phyloP scores from a whole-genome alignment of 1,140 invertebrate genomes.

The Aphelinus atriplicis region DNA sequence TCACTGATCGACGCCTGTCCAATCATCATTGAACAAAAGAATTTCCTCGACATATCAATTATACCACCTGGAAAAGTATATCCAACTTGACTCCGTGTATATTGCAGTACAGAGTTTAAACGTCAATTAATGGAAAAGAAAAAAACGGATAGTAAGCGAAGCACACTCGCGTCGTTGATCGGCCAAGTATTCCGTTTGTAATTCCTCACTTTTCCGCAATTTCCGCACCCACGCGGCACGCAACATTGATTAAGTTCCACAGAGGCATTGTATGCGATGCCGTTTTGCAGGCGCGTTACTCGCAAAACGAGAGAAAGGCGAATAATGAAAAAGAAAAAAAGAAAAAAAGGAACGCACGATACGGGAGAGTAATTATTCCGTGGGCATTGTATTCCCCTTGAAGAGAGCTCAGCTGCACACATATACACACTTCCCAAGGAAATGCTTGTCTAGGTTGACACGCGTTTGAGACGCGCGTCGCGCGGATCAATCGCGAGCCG shows the following conservation, averaged over 20 bases:
- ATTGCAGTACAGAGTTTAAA: too few species aligned
- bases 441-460: neutral
- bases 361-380: conserved; percentile 17
- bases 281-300: neutral
- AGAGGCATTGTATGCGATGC: conserved; percentile 6
- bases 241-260: conserved; percentile 30
- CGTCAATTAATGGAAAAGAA: too few species aligned
- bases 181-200: conserved; percentile 1
- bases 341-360: conserved; percentile 18
- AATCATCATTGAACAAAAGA: too few species aligned
- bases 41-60: too few species aligned
- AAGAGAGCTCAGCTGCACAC: neutral
- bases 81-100: too few species aligned
- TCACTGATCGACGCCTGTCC: too few species aligned
- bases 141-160: too few species aligned
- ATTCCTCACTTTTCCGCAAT: neutral
- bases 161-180: neutral
- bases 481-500: conserved; percentile 3
- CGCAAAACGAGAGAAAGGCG: conserved; percentile 15
- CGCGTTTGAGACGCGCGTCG: conserved; percentile 2
- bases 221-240: neutral
- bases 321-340: neutral
- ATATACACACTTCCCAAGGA: conserved; percentile 5
- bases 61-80: too few species aligned
- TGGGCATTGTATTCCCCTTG: conserved; percentile 19